A percentile compares a stretch with the other conserved stretches of the same genome.
Evolutionary conservation across 2,888 invertebrate genomes (phyloP).

Genomic region (Epinotia demarniana): DNA sequence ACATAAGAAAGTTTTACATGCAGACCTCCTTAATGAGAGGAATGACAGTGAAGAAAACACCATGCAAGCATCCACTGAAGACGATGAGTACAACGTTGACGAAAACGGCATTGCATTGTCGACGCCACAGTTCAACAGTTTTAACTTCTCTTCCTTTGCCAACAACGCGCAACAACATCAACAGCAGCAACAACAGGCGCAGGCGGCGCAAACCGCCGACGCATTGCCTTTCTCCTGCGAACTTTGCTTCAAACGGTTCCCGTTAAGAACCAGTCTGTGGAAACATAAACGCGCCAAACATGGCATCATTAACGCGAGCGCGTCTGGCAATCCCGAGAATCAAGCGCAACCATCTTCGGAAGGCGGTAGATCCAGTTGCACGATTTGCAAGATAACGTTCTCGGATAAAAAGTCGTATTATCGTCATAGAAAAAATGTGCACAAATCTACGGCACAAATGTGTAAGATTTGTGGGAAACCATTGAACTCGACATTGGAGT

Average conservation of each 20-base stretch:
- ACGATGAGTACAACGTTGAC: constrained; percentile 77
- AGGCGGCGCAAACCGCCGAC: constrained; percentile 56
- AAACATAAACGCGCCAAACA: constrained; percentile 83
- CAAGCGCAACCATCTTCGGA: constrained; percentile 57
- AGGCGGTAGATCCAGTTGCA: constrained; percentile 81
- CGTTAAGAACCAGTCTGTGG: constrained; percentile 77
- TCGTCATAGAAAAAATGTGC: constrained; percentile 84
- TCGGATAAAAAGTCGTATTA: constrained; percentile 85
- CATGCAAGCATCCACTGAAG: constrained; percentile 81
- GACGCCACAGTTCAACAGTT: constrained; percentile 81
- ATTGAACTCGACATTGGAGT: constrained; percentile 85
- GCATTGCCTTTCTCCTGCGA: constrained; percentile 74
- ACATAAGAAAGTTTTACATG: constrained; percentile 82
- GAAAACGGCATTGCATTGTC: constrained; percentile 76
- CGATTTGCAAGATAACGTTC: constrained; percentile 86
- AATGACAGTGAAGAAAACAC: constrained; percentile 81
- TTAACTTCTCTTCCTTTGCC: constrained; percentile 71
- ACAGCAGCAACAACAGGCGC: constrained; percentile 48
- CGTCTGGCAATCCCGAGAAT: constrained; percentile 58
- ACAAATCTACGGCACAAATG: constrained; percentile 81
- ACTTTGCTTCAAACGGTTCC: constrained; percentile 77
- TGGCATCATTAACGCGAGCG: constrained; percentile 70
- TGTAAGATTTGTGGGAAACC: constrained; percentile 87
- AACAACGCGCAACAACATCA: constrained; percentile 61
- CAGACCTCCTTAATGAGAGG: constrained; percentile 75